Evolutionary conservation across 2,113 vertebrate genomes (phyloP).

Genomic region (Malurus alboscapulatus): DNA sequence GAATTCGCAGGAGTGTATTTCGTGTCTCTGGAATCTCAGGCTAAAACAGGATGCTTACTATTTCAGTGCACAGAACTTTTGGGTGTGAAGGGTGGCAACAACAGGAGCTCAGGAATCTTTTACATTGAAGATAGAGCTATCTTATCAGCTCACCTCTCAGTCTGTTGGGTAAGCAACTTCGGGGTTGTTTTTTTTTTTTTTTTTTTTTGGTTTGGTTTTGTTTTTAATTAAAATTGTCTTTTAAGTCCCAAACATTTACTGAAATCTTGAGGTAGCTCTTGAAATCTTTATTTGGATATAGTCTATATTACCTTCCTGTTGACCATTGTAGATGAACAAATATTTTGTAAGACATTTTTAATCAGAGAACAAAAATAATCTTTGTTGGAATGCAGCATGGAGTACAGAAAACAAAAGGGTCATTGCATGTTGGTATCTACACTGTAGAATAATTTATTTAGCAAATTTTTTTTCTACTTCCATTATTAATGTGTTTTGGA

Average conservation of each 20-base stretch:
- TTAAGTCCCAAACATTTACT: background rate
- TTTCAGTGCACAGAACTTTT: background rate
- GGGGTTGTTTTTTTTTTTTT: too few species aligned
- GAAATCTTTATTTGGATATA: background rate
- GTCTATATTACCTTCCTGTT: background rate
- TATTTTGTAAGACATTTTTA: background rate
- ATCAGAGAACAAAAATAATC: background rate
- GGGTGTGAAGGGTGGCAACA: background rate
- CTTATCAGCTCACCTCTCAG: background rate
- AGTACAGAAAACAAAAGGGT: background rate
- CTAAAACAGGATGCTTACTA: background rate
- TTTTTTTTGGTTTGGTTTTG: background rate
- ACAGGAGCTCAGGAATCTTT: background rate
- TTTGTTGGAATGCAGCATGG: background rate
- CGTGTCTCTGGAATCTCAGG: background rate
- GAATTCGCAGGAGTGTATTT: background rate
- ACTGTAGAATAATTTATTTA: background rate
- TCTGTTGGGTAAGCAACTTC: background rate
- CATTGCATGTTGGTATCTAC: background rate
- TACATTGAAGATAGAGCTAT: background rate
- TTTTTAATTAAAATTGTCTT: background rate
- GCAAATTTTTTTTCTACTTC: background rate
- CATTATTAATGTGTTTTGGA: background rate
- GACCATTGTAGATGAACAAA: background rate
- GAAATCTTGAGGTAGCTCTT: background rate